phyloP scores from a whole-genome alignment of 2,113 vertebrate genomes.

The Plecotus auritus region DNA sequence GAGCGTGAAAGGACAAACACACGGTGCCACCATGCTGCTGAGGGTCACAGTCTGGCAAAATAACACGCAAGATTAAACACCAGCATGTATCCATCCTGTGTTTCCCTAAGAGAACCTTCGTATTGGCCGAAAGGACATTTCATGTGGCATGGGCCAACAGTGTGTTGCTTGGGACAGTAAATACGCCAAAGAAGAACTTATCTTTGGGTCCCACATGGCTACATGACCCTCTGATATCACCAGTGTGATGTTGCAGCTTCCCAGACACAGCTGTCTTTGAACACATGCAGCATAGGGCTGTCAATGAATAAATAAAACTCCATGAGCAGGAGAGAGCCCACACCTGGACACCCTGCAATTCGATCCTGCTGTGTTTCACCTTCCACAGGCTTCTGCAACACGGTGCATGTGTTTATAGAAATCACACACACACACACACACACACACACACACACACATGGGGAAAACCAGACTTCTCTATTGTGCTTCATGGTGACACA shows the following conservation, averaged over 20 bases:
- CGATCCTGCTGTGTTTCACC: background rate
- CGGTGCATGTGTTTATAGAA: background rate
- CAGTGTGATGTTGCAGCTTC: background rate
- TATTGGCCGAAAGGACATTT: background rate
- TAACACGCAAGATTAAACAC: background rate
- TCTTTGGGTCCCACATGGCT: conserved; percentile 41
- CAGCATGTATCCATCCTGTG: background rate
- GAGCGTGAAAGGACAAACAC: background rate
- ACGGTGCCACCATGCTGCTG: no score
- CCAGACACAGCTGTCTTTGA: background rate
- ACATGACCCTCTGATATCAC: background rate
- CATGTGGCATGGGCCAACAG: background rate
- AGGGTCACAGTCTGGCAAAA: background rate
- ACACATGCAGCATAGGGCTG: background rate
- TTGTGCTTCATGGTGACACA: background rate
- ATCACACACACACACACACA: background rate
- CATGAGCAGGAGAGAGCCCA: background rate
- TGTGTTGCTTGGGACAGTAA: background rate
- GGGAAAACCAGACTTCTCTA: background rate
- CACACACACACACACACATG: background rate
- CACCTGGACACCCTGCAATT: background rate
- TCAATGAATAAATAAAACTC: background rate
- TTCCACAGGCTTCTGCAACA: background rate
- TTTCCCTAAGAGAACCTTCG: background rate
- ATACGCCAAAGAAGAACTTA: background rate